phyloP scores from a whole-genome alignment of 1,140 invertebrate species.

The Papilio aristodemus region DNA sequence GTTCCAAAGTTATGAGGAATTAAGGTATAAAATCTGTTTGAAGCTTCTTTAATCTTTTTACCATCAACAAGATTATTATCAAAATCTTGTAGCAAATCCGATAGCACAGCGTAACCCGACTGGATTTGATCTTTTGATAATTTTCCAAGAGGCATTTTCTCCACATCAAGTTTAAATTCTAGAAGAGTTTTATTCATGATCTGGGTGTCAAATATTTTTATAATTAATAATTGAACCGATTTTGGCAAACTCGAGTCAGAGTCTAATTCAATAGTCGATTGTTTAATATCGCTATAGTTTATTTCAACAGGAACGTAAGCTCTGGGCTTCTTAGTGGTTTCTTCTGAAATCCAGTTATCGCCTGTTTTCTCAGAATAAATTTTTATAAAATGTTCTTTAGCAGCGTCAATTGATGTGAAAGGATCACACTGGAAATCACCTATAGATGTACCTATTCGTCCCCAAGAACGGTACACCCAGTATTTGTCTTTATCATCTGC shows the following conservation, averaged over 20 bases:
- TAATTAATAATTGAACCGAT: constrained; percentile 26
- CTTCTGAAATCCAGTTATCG: constrained; percentile 19
- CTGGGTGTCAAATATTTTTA: constrained; percentile 27
- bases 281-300: constrained; percentile 19
- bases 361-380: constrained; percentile 29
- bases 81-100: constrained; percentile 22
- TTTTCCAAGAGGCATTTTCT: constrained; percentile 31
- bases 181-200: constrained; percentile 27
- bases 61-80: constrained; percentile 5
- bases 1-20: constrained; percentile 27
- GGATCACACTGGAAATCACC: neutral
- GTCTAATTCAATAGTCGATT: constrained; percentile 21
- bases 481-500: constrained; percentile 14
- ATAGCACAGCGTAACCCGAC: constrained; percentile 5
- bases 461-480: constrained; percentile 28
- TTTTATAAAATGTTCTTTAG: constrained; percentile 20
- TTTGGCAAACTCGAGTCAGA: constrained; percentile 17
- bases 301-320: constrained; percentile 23
- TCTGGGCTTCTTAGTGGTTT: neutral
- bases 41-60: constrained; percentile 12
- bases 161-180: constrained; percentile 26
- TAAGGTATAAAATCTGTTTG: constrained; percentile 32
- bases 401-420: constrained; percentile 7
- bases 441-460: constrained; percentile 28
- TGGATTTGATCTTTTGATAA: constrained; percentile 24